phyloP scores from a whole-genome alignment of 2,113 vertebrate genomes.

The Paralichthys olivaceus region DNA sequence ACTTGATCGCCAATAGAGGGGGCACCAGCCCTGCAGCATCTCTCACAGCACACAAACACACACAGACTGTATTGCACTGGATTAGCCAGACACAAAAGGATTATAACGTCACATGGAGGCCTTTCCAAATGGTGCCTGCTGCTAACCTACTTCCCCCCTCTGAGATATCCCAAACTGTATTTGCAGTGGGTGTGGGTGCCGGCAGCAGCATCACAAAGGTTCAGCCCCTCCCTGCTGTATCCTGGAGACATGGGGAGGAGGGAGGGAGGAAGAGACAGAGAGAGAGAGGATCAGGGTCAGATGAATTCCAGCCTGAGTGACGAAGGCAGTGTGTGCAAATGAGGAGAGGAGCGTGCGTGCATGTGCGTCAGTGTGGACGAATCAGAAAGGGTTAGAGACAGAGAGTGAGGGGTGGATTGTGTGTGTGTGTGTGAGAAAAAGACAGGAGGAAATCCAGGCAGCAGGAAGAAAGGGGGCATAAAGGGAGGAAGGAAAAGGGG shows the following conservation, averaged over 20 bases:
- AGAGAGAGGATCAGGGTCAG: conserved; percentile 60
- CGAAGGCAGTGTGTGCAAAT: conserved; percentile 47
- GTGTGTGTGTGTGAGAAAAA: conserved; percentile 8
- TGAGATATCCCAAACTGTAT: conserved; percentile 54
- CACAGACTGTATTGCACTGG: conserved; percentile 39
- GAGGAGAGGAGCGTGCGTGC: conserved; percentile 30
- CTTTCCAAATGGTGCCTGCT: conserved; percentile 53
- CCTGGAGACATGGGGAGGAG: conserved; percentile 31
- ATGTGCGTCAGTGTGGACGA: conserved; percentile 42
- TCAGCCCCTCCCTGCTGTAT: conserved; percentile 65
- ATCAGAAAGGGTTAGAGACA: conserved; percentile 35
- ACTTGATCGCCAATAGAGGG: conserved; percentile 39
- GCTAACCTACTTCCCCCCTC: conserved; percentile 42
- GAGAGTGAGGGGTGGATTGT: background rate
- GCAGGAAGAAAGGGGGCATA: conserved; percentile 50
- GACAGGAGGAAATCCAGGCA: conserved; percentile 37
- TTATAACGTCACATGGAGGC: conserved; percentile 65
- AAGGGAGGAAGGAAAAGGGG: conserved; percentile 42
- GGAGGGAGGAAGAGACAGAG: conserved; percentile 10
- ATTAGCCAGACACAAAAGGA: conserved; percentile 66
- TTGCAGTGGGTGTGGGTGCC: conserved; percentile 53
- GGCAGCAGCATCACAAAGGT: conserved; percentile 71
- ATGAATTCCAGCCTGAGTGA: conserved; percentile 62
- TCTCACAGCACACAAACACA: background rate
- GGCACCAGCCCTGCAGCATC: conserved; percentile 24